phyloP scores from a whole-genome alignment of 2,113 vertebrate genomes.

The Calidris pugnax region DNA sequence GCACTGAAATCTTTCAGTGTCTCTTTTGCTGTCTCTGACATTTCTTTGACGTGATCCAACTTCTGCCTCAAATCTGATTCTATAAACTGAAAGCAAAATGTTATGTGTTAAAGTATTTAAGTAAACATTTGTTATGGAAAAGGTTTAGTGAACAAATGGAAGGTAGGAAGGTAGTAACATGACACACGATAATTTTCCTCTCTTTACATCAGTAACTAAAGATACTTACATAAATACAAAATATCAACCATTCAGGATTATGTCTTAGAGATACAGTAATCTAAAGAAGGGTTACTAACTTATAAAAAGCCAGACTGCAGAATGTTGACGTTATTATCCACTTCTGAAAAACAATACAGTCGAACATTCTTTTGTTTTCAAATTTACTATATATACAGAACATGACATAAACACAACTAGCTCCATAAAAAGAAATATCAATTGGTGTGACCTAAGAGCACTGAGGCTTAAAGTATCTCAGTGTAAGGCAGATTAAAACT shows the following conservation, averaged over 20 bases:
- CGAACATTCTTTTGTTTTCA: not conserved
- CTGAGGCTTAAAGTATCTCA: not conserved
- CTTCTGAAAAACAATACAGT: not conserved
- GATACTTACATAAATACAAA: not conserved
- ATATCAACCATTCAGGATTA: not conserved
- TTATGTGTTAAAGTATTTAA: not conserved
- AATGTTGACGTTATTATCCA: not conserved
- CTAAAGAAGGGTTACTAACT: not conserved
- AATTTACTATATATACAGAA: not conserved
- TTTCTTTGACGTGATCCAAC: constrained; percentile 84
- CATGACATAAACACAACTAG: not conserved
- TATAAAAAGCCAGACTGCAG: not conserved
- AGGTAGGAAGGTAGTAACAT: not conserved
- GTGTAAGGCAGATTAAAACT: not conserved
- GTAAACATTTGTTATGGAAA: not conserved
- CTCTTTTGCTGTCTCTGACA: constrained; percentile 83
- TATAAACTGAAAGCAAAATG: constrained; percentile 79
- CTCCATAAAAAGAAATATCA: not conserved
- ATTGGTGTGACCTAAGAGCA: not conserved
- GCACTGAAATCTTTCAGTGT: constrained; percentile 86
- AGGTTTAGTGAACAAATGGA: not conserved
- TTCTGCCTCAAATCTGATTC: constrained; percentile 91
- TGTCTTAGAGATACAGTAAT: not conserved
- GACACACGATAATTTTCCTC: not conserved
- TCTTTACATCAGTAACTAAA: not conserved